phyloP scores from a whole-genome alignment of 30 jellyfish, hydroid and myxozoan species.

The Hydractinia symbiolongicarpus region DNA sequence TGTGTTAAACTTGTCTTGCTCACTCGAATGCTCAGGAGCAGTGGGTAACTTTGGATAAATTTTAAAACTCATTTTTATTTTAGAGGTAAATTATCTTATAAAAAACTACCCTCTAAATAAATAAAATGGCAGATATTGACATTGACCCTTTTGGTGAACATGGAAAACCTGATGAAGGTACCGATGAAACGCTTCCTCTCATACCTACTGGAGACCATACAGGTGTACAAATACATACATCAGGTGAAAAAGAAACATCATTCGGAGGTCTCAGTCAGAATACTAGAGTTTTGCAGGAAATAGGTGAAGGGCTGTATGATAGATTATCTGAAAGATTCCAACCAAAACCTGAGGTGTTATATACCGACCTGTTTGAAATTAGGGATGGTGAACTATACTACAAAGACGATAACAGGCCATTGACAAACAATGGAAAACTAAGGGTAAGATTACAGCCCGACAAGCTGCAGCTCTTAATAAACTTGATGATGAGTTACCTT shows the following conservation, averaged over 20 bases:
- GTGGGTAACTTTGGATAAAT: conserved; percentile 9
- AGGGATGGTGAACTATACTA: too few species aligned
- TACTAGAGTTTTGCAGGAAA: conserved; percentile 9
- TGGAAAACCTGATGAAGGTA: neutral
- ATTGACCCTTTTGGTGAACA: conserved; percentile 8
- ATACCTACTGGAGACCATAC: conserved; percentile 13
- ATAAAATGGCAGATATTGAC: too few species aligned
- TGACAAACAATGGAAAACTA: neutral
- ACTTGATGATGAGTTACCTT: neutral
- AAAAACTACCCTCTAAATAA: conserved; percentile 6
- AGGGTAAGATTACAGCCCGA: neutral
- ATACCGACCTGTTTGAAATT: conserved; percentile 11
- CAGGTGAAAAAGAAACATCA: conserved; percentile 4
- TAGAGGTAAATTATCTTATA: conserved; percentile 1
- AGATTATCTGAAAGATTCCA: conserved; percentile 7
- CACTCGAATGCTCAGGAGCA: conserved; percentile 10
- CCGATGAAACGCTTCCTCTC: conserved; percentile 10
- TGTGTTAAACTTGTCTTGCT: neutral
- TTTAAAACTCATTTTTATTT: neutral
- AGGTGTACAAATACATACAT: conserved; percentile 8
- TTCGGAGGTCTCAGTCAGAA: conserved; percentile 12
- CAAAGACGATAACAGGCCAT: neutral
- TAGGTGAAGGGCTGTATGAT: too few species aligned
- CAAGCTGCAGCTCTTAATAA: neutral
- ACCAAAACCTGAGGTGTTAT: conserved; percentile 10